Conservation (phyloP, 92 coral and sea anemone species). For the Umimayanthus kanabou region DNA sequence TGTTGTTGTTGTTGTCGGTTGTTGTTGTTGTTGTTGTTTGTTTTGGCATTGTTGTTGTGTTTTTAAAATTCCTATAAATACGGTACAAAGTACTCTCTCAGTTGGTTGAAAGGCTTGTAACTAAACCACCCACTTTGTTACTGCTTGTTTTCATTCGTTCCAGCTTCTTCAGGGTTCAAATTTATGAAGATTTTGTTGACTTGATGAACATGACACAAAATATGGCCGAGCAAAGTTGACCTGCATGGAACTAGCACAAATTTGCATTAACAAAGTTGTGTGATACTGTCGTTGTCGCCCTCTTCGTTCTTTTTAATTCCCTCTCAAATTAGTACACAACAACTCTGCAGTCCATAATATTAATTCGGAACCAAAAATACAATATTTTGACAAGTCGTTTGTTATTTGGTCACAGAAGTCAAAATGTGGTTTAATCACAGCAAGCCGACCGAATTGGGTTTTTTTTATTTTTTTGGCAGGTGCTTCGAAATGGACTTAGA, state of each 20-base stretch:
- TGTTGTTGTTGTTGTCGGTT: slow-evolving; percentile 1
- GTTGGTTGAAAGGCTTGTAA: neutral
- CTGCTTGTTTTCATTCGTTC: no score
- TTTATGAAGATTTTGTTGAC: no score
- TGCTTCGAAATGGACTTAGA: no score
- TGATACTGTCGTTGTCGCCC: no score
- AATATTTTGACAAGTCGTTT: neutral
- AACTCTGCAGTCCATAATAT: neutral
- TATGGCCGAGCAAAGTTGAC: no score
- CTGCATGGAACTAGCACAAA: no score
- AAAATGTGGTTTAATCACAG: neutral
- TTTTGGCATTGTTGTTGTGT: neutral
- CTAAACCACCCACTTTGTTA: neutral
- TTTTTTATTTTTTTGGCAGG: no score
- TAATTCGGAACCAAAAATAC: neutral
- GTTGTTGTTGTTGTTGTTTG: neutral
- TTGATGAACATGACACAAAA: no score
- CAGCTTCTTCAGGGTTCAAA: no score
- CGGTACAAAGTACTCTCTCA: neutral
- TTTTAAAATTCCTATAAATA: neutral
- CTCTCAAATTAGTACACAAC: neutral
- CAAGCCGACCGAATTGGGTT: no score
- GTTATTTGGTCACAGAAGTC: neutral
- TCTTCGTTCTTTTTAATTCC: neutral
- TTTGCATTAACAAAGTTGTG: no score